Percentiles rank a stretch among this genome's conserved stretches.
These are phyloP conservation scores for Pristiophorus japonicus DNA, from an alignment of 2,113 vertebrate species.

Conservation along the genomic window DNA sequence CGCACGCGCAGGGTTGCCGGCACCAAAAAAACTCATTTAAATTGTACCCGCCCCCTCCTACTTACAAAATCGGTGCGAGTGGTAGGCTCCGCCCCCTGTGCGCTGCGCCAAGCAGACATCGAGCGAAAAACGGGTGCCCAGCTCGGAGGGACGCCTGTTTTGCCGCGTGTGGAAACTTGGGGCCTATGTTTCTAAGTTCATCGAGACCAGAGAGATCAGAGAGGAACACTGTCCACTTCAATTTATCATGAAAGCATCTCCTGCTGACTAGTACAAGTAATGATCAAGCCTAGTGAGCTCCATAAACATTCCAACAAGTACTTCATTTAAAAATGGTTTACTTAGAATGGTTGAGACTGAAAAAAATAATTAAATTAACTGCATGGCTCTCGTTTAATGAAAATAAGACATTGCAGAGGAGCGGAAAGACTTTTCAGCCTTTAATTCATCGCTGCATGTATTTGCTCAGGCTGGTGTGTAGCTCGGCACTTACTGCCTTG, in stretches of 20 bases:
- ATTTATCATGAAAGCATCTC: neutral
- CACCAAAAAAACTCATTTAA: too few species aligned
- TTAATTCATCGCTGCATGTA: neutral
- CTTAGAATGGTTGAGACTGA: neutral
- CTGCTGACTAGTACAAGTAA: neutral
- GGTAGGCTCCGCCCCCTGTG: too few species aligned
- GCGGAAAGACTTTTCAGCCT: neutral
- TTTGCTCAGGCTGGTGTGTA: neutral
- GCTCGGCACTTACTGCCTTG: neutral
- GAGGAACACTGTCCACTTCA: neutral
- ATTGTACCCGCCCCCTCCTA: too few species aligned
- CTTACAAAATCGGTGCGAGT: too few species aligned
- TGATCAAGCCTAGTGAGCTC: neutral
- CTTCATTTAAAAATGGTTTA: neutral
- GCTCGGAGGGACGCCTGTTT: too few species aligned
- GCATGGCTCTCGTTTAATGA: neutral
- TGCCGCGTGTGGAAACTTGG: too few species aligned
- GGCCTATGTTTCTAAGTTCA: too few species aligned
- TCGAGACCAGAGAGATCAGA: neutral
- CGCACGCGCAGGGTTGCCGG: too few species aligned
- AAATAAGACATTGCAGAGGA: neutral
- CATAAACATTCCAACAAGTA: neutral
- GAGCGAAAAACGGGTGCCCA: too few species aligned
- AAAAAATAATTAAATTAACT: slow-evolving; percentile 1
- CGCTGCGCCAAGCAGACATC: too few species aligned